These are phyloP conservation scores for Lepidocolaptes lacrymiger DNA, from an alignment of 2,797 vertebrate genomes.

Conservation along the genomic window DNA sequence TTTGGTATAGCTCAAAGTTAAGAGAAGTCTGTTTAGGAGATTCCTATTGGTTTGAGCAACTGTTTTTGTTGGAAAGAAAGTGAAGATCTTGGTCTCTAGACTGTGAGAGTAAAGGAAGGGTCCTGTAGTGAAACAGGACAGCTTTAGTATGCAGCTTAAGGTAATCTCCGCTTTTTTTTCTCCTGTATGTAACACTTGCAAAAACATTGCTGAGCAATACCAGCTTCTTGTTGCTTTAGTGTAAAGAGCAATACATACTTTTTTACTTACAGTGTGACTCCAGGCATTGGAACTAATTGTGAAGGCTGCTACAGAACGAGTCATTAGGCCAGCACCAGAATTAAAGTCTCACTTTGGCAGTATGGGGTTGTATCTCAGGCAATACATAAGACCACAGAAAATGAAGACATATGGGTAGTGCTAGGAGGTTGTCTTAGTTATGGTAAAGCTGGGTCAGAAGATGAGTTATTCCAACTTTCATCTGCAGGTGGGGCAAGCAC, in stretches of 20 bases:
- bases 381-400: neutral
- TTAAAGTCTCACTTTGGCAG: neutral
- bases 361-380: neutral
- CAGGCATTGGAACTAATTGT: neutral
- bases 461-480: neutral
- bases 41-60: neutral
- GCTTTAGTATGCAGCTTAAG: neutral
- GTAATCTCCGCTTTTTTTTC: neutral
- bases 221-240: neutral
- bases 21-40: neutral
- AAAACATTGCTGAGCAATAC: neutral
- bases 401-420: neutral
- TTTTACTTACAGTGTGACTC: neutral
- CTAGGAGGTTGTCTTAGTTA: neutral
- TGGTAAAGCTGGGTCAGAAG: neutral
- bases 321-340: neutral
- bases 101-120: neutral
- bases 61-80: neutral
- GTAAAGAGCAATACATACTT: neutral
- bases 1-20: neutral
- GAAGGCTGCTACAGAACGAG: neutral
- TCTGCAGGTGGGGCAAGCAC: conserved; percentile 48
- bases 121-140: neutral
- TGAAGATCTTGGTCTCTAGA: neutral
- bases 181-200: neutral